Evolutionary conservation across 2,113 vertebrate genomes (phyloP), one percentile per base, ranked within the genome.

Genomic region (Isichthys henryi): DNA sequence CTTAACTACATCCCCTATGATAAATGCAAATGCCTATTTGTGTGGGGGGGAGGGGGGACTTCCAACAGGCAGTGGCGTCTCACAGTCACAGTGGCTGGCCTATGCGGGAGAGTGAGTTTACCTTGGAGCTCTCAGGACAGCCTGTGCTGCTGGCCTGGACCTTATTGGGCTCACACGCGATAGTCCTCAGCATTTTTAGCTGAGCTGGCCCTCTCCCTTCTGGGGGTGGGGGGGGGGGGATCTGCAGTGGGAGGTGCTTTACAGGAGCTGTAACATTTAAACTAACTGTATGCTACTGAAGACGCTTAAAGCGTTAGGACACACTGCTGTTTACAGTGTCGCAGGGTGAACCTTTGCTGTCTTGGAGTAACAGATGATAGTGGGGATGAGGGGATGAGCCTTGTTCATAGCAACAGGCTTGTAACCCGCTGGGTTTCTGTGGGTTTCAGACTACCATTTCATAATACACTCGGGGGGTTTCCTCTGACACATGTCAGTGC

Each of bases 401-500:
- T 48, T 48, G 43, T 84, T 53, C 23, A 86, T 35, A 52, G 48
- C 27, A 87, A 56, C 31, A 52, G 85, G 49, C 85, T 53, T 11
- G 48, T 15, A n/a, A 52, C 27, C 85, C 17, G 1, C n/a, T 50
- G 66, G 23, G 31, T 43, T 31, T 50, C 43, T 49, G 4, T 39
- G 3, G 13, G 11, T 23, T 77, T 88, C 27, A 15, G 66, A 4
- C 6, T 52, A 45, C 21, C 21, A 17, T 43, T 19, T 50, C 2
- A 2, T 23, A 23, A 11, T 45, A 23, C n/a, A 10, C 82, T 23
- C 11, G 35, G 48, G 13, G 5, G 88, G 90, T 93, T 87, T 89
- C 92, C 93, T 90, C 94, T 92, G 91, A 92, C 92, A 4, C 92
- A 90, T 93, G 93, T 95, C 94, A 95, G 94, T 94, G 94, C 92